phyloP scores from a whole-genome alignment of 1,140 invertebrate genomes.

The Drosophila lacteicornis region DNA sequence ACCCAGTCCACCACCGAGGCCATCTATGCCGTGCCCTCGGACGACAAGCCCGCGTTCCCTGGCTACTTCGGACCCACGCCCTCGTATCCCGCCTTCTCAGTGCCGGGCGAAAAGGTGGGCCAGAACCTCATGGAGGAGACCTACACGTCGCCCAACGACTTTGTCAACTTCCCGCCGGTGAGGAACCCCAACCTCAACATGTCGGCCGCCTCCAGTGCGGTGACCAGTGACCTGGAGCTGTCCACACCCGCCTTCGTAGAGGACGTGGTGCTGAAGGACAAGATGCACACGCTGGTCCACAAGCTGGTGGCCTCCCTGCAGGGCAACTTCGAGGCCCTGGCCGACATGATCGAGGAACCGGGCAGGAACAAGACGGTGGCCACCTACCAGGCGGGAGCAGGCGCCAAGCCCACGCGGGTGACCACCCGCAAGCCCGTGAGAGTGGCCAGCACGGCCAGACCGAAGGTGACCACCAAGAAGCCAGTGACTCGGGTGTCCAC shows the following conservation, averaged over 20 bases:
- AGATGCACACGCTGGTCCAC: constrained; percentile 92
- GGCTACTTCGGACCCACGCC: constrained; percentile 82
- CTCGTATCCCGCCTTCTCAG: constrained; percentile 77
- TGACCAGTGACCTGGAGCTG: constrained; percentile 88
- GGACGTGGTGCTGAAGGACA: constrained; percentile 90
- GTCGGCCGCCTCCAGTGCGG: constrained; percentile 87
- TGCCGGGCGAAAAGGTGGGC: constrained; percentile 75
- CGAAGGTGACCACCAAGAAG: constrained; percentile 61
- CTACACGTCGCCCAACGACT: constrained; percentile 88
- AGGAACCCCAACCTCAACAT: constrained; percentile 92
- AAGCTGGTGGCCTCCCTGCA: constrained; percentile 93
- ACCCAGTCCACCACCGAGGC: constrained; percentile 67
- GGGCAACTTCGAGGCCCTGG: constrained; percentile 91
- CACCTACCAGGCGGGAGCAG: constrained; percentile 50
- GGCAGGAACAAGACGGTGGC: constrained; percentile 70
- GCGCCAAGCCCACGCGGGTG: constrained; percentile 51
- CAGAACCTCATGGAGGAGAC: constrained; percentile 85
- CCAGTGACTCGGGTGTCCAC: constrained; percentile 85
- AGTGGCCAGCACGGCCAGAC: constrained; percentile 73
- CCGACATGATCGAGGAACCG: constrained; percentile 88
- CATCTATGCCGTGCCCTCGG: constrained; percentile 63
- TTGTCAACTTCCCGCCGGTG: constrained; percentile 93
- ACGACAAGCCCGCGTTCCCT: constrained; percentile 79
- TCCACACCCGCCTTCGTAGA: constrained; percentile 90
- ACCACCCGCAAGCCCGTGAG: constrained; percentile 55